Conservation (phyloP, 2,113 vertebrate species). For the Scomber scombrus region DNA sequence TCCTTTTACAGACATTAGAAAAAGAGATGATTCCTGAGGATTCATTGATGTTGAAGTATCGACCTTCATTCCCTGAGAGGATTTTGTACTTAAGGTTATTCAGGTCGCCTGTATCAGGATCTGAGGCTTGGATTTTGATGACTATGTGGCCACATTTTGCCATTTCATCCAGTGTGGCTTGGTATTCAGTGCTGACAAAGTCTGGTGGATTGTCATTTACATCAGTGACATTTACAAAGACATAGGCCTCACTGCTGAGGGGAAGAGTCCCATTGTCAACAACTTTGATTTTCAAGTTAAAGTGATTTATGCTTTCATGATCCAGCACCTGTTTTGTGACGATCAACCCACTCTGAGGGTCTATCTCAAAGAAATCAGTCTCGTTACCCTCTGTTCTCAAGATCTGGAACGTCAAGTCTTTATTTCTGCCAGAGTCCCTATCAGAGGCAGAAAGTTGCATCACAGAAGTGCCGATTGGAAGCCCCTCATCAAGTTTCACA, state of each 20-base stretch:
- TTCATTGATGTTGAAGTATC: slow-evolving; percentile 94
- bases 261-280: slow-evolving; percentile 88
- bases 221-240: slow-evolving; percentile 90
- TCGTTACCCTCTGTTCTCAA: slow-evolving; percentile 85
- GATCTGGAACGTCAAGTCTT: slow-evolving; percentile 89
- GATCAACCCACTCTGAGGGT: slow-evolving; percentile 89
- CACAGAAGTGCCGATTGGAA: slow-evolving; percentile 89
- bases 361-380: slow-evolving; percentile 89
- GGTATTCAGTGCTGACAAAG: slow-evolving; percentile 90
- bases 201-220: slow-evolving; percentile 96
- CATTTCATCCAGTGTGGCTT: slow-evolving; percentile 92
- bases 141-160: slow-evolving; percentile 94
- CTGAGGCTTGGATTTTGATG: slow-evolving; percentile 95
- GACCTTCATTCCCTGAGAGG: slow-evolving; percentile 92
- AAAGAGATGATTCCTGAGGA: slow-evolving; percentile 96
- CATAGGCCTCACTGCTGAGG: slow-evolving; percentile 87
- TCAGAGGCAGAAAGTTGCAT: slow-evolving; percentile 89
- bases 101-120: slow-evolving; percentile 88
- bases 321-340: slow-evolving; percentile 89
- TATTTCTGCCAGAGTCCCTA: slow-evolving; percentile 90
- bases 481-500: slow-evolving; percentile 85
- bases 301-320: slow-evolving; percentile 88
- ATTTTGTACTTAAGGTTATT: slow-evolving; percentile 92
- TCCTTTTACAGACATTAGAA: slow-evolving; percentile 93
- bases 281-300: slow-evolving; percentile 90